Evolutionary conservation across 2,888 invertebrate species (phyloP).

Genomic region (Monopis laevigella): DNA sequence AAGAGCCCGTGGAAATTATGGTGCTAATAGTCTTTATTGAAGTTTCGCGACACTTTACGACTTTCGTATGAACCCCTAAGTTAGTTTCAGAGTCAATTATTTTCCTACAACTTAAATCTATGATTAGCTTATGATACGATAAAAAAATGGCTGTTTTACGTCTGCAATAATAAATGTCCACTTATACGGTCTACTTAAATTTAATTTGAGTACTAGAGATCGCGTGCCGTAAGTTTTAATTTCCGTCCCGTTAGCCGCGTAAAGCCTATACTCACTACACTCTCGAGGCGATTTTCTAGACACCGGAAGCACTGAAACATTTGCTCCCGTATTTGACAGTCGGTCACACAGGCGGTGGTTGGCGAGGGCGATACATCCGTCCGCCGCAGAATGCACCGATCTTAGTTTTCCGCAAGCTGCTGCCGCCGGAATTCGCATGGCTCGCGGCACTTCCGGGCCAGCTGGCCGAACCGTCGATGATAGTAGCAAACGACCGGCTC

Average conservation of each 20-base stretch:
- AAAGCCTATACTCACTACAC: conserved; percentile 18
- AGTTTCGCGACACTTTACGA: no score
- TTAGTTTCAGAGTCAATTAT: conserved; percentile 17
- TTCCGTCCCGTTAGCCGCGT: conserved; percentile 22
- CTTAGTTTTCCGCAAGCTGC: conserved; percentile 19
- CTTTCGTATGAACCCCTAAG: no score
- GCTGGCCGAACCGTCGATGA: no score
- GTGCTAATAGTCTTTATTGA: no score
- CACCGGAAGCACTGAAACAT: conserved; percentile 15
- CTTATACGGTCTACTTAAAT: conserved; percentile 15
- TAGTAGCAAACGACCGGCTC: no score
- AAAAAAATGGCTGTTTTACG: conserved; percentile 18
- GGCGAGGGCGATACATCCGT: conserved; percentile 13
- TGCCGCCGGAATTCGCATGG: neutral
- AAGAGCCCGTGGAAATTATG: no score
- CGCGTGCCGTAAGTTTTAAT: conserved; percentile 17
- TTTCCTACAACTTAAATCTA: conserved; percentile 16
- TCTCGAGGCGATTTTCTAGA: conserved; percentile 7
- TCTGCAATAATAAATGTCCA: conserved; percentile 18
- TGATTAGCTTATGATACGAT: conserved; percentile 13
- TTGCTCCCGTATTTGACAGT: conserved; percentile 15
- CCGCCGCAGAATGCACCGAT: conserved; percentile 17
- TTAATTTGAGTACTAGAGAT: conserved; percentile 15
- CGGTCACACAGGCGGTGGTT: conserved; percentile 17
- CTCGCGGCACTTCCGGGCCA: neutral